Percentiles rank a stretch among this genome's conserved stretches.
Evolutionary conservation across 2,888 invertebrate genomes (phyloP).

Genomic region (Epistrophe eligans): DNA sequence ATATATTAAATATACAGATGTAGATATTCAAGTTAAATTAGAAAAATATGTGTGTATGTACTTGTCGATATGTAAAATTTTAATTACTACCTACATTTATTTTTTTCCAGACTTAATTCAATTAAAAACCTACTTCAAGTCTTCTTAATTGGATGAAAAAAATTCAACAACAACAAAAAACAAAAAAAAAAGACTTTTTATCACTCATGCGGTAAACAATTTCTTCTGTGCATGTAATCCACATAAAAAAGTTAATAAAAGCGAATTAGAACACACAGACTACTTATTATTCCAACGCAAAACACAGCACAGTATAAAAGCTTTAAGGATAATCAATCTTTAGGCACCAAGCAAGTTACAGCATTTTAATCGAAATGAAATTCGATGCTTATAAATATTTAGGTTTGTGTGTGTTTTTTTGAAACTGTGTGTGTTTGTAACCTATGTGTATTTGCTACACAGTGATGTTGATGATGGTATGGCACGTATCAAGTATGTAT

Average conservation of each 20-base stretch:
- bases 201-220: conserved; percentile 66
- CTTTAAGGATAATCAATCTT: conserved; percentile 71
- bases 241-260: conserved; percentile 74
- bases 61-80: too few species aligned
- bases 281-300: conserved; percentile 70
- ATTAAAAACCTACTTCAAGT: not conserved
- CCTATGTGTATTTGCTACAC: not conserved
- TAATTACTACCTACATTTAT: too few species aligned
- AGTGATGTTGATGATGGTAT: not conserved
- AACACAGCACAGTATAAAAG: conserved; percentile 60
- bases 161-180: not conserved
- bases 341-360: conserved; percentile 67
- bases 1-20: too few species aligned
- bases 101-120: not conserved
- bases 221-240: conserved; percentile 67
- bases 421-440: not conserved
- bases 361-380: conserved; percentile 69
- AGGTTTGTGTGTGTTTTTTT: not conserved
- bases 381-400: conserved; percentile 55
- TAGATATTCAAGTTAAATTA: too few species aligned
- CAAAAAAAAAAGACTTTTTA: conserved; percentile 23
- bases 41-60: too few species aligned
- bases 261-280: conserved; percentile 67
- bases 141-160: not conserved
- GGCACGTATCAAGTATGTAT: not conserved